Conservation (phyloP, 1,140 invertebrate genomes). For the Meloidogyne floridensis region DNA sequence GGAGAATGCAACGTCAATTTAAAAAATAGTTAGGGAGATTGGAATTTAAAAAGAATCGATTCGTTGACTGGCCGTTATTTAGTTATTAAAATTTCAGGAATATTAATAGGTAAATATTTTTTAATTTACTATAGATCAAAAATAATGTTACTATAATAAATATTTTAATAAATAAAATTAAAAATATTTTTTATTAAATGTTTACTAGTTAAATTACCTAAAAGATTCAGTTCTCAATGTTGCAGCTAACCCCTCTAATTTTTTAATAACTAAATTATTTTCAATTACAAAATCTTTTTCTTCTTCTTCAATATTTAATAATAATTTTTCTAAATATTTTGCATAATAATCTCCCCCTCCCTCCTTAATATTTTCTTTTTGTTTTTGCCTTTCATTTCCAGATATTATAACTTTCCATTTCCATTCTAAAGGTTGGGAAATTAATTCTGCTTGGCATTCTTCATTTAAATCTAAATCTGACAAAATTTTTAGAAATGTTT, state of each 20-base stretch:
- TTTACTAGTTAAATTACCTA: slow-evolving; percentile 34
- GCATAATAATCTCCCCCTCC: not conserved
- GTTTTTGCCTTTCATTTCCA: slow-evolving; percentile 24
- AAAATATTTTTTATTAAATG: not conserved
- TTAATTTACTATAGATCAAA: too few species aligned
- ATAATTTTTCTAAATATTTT: not conserved
- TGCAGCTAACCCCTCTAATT: slow-evolving; percentile 52
- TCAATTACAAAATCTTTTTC: not conserved
- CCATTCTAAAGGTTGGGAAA: slow-evolving; percentile 51
- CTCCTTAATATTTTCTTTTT: not conserved
- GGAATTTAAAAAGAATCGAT: too few species aligned
- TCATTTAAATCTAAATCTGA: slow-evolving; percentile 54
- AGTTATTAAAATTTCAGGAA: too few species aligned
- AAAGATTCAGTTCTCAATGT: slow-evolving; percentile 52
- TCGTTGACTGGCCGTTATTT: too few species aligned
- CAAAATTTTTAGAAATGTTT: slow-evolving; percentile 24
- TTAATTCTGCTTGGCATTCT: slow-evolving; percentile 47
- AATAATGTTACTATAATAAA: not conserved
- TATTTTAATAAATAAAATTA: not conserved
- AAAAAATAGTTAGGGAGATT: too few species aligned
- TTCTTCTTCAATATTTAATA: not conserved
- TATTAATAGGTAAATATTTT: too few species aligned
- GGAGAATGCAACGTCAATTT: too few species aligned
- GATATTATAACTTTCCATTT: slow-evolving; percentile 48
- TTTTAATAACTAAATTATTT: slow-evolving; percentile 38